These are phyloP conservation scores for Cyclophora albipunctata DNA, from an alignment of 2,888 invertebrate species.

Conservation along the genomic window DNA sequence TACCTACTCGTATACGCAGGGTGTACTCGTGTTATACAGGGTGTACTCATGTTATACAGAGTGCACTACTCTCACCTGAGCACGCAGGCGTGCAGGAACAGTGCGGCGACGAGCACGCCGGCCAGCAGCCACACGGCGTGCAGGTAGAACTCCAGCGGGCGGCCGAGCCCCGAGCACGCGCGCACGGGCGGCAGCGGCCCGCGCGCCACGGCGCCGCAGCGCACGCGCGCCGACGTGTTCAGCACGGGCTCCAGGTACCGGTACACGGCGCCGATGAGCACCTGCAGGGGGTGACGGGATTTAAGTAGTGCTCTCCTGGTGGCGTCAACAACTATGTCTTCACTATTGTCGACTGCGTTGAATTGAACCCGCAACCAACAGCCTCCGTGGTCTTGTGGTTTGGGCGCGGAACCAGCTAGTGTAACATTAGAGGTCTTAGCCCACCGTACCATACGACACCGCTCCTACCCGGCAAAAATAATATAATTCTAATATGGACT, in stretches of 20 bases:
- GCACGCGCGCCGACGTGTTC: slow-evolving; percentile 41
- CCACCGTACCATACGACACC: too few species aligned
- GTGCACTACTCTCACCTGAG: slow-evolving; percentile 68
- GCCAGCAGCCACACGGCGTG: slow-evolving; percentile 84
- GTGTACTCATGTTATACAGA: too few species aligned
- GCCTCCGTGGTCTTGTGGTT: too few species aligned
- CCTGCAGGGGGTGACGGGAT: slow-evolving; percentile 31
- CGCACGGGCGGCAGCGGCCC: slow-evolving; percentile 78
- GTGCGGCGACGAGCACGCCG: slow-evolving; percentile 79
- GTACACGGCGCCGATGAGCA: slow-evolving; percentile 51
- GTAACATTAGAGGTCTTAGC: too few species aligned
- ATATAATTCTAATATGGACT: too few species aligned
- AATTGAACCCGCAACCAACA: too few species aligned
- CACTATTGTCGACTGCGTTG: too few species aligned
- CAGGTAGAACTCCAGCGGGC: slow-evolving; percentile 88
- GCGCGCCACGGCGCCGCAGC: slow-evolving; percentile 72
- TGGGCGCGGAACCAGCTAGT: too few species aligned
- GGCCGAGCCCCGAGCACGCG: slow-evolving; percentile 86
- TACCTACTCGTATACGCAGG: too few species aligned
- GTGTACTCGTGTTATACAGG: too few species aligned
- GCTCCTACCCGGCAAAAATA: too few species aligned
- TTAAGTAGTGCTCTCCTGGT: too few species aligned
- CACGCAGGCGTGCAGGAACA: slow-evolving; percentile 80
- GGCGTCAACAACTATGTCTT: slow-evolving; percentile 10
- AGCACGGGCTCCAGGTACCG: slow-evolving; percentile 50